Base-by-base conservation (phyloP, 2,113 vertebrate genomes). In the Coptodon rendalli region DNA sequence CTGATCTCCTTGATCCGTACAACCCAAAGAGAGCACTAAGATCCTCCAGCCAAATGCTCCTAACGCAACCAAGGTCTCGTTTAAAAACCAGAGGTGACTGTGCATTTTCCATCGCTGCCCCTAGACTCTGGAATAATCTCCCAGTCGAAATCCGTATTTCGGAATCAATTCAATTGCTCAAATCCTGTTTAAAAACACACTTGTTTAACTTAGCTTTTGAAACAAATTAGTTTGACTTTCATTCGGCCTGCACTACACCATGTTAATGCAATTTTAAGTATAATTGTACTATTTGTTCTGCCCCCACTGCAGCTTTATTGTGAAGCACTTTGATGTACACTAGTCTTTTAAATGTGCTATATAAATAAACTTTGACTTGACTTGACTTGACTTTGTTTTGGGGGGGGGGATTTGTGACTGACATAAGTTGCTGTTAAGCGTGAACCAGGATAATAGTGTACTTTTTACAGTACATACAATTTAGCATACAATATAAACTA, bases 61-160 rank as follows among this genome's bases (percentile, higher is more conserved):
- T 2, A 57, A 57, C 29, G 24, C 54, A 57, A 29, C 54, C 12
- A 57, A 29, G 54, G 54, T 61, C 0, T 61, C 0, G 8, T 61
- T 17, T 61, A 61, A 61, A 31, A 61, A 61, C 27, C 57, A 17
- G 8, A 61, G 57, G 57, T 61, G 57, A 61, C 14, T 8, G 8
- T 61, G 27, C 27, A 61, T 31, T 31, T 17, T 0, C 57, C 57
- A 61, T 31, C 5, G 2, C 14, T 61, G 14, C 57, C 57, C 27
- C 57, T 61, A 10, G 8, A 61, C 27, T 31, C 3, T 31, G 27
- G 57, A 59, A 59, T 59, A 0, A 59, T 31, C 56, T 59, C 13
- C 56, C 24, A 59, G 56, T 0, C 1, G 4, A 59, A 59, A 59
- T 2, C 7, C 4, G 0, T 59, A 59, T 13, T 16, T 16, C 0